phyloP scores from a whole-genome alignment of 2,888 invertebrate genomes.

The Drosophila imparisetae region DNA sequence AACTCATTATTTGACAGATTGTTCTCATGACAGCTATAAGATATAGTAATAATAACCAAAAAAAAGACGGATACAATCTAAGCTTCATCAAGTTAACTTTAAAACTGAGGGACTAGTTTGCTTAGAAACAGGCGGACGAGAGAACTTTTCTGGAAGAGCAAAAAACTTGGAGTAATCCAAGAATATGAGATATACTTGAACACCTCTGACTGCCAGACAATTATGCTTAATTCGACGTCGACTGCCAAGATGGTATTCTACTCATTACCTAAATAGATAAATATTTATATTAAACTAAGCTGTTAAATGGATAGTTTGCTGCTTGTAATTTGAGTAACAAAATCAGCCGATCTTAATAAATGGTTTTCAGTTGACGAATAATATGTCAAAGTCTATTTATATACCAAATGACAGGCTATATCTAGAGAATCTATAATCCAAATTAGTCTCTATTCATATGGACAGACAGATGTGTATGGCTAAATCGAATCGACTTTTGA shows the following conservation, averaged over 20 bases:
- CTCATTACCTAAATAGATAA: not conserved
- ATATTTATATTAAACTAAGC: no score
- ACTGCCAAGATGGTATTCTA: not conserved
- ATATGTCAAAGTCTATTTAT: not conserved
- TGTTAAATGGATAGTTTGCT: no score
- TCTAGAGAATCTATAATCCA: not conserved
- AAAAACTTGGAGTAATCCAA: not conserved
- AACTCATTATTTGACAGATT: no score
- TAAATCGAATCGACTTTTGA: not conserved
- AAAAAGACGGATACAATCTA: no score
- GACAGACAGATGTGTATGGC: not conserved
- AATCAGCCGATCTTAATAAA: no score
- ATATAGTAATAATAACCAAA: no score
- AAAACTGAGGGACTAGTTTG: not conserved
- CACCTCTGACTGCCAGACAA: rapidly evolving
- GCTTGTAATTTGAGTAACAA: no score
- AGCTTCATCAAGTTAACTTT: not conserved
- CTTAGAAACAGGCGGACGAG: not conserved
- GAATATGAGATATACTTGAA: no score
- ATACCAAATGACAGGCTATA: no score
- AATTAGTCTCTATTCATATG: not conserved
- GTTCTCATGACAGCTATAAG: no score
- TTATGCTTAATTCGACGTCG: not conserved
- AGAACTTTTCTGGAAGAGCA: not conserved
- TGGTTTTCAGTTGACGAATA: not conserved